These are phyloP conservation scores for Oscarella lobularis DNA, from an alignment of 37 sponge, comb jelly and placozoan genomes.

Conservation along the genomic window DNA sequence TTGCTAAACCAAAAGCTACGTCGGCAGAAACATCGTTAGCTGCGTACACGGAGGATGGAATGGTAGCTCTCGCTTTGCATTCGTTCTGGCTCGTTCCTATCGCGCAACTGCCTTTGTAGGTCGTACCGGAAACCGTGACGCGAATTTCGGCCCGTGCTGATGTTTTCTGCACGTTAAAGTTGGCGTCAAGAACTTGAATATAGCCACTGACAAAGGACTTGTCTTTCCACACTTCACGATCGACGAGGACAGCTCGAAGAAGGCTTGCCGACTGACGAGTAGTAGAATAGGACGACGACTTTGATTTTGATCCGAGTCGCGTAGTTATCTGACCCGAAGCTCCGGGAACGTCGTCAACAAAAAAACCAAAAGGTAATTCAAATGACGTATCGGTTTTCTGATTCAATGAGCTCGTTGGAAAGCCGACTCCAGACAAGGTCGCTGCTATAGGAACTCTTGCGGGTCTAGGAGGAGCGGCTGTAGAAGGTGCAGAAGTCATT, in stretches of 20 bases:
- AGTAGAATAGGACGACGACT: not conserved
- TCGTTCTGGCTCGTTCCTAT: not conserved
- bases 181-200: not conserved
- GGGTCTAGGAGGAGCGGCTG: not conserved
- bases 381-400: not conserved
- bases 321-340: not conserved
- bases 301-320: not conserved
- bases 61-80: slow-evolving; percentile 17
- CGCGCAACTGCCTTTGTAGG: not conserved
- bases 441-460: not conserved
- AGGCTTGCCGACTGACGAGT: not conserved
- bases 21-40: not conserved
- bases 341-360: not conserved
- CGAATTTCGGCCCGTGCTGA: not conserved
- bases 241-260: not conserved
- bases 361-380: not conserved
- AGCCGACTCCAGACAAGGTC: not conserved
- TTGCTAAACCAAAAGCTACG: not conserved
- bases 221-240: not conserved
- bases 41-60: slow-evolving; percentile 34
- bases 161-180: not conserved
- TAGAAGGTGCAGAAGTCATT: not conserved
- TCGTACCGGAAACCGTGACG: not conserved
- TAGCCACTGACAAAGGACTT: not conserved
- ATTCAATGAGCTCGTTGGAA: not conserved